Percentiles rank a stretch among this genome's conserved stretches.
phyloP scores from a whole-genome alignment of 2,113 vertebrate species.

The Lasiurus borealis region DNA sequence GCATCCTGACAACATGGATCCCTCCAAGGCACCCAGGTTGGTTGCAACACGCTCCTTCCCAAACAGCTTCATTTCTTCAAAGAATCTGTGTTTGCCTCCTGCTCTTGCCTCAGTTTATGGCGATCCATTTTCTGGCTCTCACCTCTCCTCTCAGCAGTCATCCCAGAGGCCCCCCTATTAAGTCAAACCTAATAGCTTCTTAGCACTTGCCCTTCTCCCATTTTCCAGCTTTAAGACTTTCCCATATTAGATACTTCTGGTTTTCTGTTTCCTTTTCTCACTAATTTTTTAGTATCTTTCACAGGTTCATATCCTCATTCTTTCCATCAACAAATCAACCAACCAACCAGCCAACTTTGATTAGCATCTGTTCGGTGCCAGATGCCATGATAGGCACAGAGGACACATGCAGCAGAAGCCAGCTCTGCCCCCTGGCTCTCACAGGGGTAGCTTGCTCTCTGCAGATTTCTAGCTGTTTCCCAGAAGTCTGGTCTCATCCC shows the following conservation, averaged over 20 bases:
- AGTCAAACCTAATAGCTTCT: background rate
- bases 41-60: background rate
- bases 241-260: background rate
- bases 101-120: background rate
- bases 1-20: background rate
- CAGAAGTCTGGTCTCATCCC: background rate
- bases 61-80: background rate
- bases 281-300: background rate
- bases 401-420: background rate
- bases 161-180: background rate
- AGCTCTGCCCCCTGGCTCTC: background rate
- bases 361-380: background rate
- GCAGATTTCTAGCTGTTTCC: background rate
- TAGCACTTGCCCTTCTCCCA: background rate
- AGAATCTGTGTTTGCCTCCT: background rate
- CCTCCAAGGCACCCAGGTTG: background rate
- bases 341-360: background rate
- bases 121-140: background rate
- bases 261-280: background rate
- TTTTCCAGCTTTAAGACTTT: background rate
- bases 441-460: background rate
- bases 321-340: background rate
- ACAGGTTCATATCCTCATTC: background rate
- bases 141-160: background rate
- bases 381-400: background rate